Percentiles rank a stretch among this genome's conserved stretches.
Evolutionary conservation across 2,888 invertebrate species (phyloP).

Genomic region (Lathronympha strigana): DNA sequence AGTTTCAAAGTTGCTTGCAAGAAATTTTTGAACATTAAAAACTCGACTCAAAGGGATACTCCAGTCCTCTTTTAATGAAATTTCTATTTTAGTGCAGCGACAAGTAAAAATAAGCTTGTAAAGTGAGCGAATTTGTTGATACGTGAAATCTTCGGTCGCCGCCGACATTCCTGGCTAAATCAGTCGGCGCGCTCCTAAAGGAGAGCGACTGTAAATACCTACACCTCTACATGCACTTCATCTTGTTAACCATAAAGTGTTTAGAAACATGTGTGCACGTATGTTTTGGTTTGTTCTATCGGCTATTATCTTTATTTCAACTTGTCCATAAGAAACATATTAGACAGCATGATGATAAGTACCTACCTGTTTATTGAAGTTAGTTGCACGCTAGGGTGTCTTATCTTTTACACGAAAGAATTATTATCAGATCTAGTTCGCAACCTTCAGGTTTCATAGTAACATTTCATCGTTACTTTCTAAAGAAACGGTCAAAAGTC

Average conservation of each 20-base stretch:
- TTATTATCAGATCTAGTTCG: too few species aligned
- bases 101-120: not conserved
- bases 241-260: constrained; percentile 21
- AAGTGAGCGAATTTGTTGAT: constrained; percentile 5
- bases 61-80: not conserved
- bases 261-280: constrained; percentile 9
- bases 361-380: too few species aligned
- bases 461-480: not conserved
- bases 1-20: too few species aligned
- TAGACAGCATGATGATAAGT: too few species aligned
- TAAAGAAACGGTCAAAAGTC: not conserved
- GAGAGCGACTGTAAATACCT: constrained; percentile 1
- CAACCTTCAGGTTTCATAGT: not conserved
- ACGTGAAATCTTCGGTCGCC: constrained; percentile 7
- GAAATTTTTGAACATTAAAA: not conserved
- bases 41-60: not conserved
- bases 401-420: too few species aligned
- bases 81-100: not conserved
- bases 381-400: too few species aligned
- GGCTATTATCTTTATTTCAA: not conserved
- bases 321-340: too few species aligned
- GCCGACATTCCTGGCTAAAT: constrained; percentile 15
- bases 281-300: not conserved
- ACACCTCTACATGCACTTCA: constrained; percentile 1
- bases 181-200: constrained; percentile 6